A percentile compares a stretch with the other conserved stretches of the same genome.
These are phyloP conservation scores for Syndactyla subalaris DNA, from an alignment of 2,797 vertebrate genomes.

Conservation along the genomic window DNA sequence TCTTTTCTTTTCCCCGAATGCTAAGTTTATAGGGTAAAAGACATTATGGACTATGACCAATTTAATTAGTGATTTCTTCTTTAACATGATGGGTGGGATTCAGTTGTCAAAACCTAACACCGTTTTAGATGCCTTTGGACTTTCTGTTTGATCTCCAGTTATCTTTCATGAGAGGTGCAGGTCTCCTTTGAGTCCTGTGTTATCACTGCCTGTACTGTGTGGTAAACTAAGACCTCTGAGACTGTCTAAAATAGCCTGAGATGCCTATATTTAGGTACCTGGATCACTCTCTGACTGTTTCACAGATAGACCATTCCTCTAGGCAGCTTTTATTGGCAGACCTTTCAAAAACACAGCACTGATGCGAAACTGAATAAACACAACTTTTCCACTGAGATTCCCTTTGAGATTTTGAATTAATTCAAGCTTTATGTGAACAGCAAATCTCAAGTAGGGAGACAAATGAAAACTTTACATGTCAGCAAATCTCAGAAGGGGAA, in stretches of 20 bases:
- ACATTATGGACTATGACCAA: neutral
- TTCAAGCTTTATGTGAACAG: neutral
- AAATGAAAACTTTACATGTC: neutral
- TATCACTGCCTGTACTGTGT: neutral
- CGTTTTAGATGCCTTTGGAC: neutral
- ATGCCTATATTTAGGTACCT: constrained; percentile 39
- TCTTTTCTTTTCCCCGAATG: neutral
- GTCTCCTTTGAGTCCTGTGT: neutral
- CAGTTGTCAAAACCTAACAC: neutral
- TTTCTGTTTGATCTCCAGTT: neutral
- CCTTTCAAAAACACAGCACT: neutral
- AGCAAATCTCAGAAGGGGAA: neutral
- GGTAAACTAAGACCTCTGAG: neutral
- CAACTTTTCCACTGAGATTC: neutral
- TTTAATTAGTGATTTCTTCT: neutral
- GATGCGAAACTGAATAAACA: neutral
- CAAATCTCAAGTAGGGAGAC: constrained; percentile 25
- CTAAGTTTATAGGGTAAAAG: neutral
- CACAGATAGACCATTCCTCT: constrained; percentile 20
- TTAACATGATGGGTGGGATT: neutral
- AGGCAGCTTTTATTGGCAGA: constrained; percentile 22
- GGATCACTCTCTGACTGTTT: constrained; percentile 9
- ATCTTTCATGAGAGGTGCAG: neutral
- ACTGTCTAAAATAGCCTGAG: neutral
- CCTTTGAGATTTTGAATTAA: constrained; percentile 51